These are phyloP conservation scores for Psix sp. DNA, from an alignment of 1,140 invertebrate species.

Conservation along the genomic window DNA sequence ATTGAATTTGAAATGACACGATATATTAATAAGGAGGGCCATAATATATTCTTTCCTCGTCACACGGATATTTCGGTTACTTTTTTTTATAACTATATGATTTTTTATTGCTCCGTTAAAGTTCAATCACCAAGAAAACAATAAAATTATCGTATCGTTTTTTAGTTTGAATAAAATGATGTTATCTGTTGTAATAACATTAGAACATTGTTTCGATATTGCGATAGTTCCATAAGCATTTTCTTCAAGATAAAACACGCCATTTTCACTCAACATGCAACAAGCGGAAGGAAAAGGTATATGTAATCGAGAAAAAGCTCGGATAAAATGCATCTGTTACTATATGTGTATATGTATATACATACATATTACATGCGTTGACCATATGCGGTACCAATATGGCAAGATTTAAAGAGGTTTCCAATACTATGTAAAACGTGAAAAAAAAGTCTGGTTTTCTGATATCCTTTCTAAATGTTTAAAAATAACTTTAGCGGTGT, in stretches of 20 bases:
- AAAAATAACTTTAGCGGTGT: no score
- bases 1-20: no score
- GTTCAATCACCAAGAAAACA: no score
- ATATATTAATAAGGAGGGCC: no score
- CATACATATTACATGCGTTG: slow-evolving; percentile 37
- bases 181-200: slow-evolving; percentile 6
- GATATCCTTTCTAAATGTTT: slow-evolving; percentile 18
- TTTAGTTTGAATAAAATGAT: slow-evolving; percentile 10
- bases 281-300: slow-evolving; percentile 39
- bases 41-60: no score
- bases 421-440: slow-evolving; percentile 29
- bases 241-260: slow-evolving; percentile 8
- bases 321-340: slow-evolving; percentile 20
- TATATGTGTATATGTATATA: slow-evolving; percentile 11
- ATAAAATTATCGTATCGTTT: slow-evolving; percentile 8
- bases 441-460: slow-evolving; percentile 28
- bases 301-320: slow-evolving; percentile 33
- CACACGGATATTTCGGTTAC: no score
- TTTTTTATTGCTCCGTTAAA: no score
- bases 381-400: slow-evolving; percentile 48
- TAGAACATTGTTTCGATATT: slow-evolving; percentile 1
- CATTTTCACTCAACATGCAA: slow-evolving; percentile 48
- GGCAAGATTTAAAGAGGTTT: slow-evolving; percentile 43
- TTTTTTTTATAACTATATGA: no score
- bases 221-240: slow-evolving; percentile 11